Conservation (phyloP, 2,888 invertebrate genomes). For the Melanostoma mellinum region DNA sequence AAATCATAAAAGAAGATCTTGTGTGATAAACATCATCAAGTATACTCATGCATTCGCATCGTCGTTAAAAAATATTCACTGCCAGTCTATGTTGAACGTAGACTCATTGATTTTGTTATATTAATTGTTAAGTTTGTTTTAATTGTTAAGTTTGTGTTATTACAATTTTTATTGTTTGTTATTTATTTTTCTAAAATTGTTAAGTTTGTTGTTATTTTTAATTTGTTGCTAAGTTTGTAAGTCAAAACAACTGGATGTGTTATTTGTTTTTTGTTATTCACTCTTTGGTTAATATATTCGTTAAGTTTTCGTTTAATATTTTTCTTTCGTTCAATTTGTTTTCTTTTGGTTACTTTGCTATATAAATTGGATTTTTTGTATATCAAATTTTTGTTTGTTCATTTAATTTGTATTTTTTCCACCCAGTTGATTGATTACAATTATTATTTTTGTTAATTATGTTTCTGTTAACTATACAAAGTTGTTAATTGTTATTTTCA, state of each 20-base stretch:
- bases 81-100: conserved; percentile 55
- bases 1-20: conserved; percentile 23
- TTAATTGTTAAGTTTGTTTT: conserved; percentile 43
- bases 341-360: conserved; percentile 22
- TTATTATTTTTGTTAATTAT: conserved; percentile 32
- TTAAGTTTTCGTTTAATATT: conserved; percentile 71
- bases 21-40: conserved; percentile 51
- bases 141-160: conserved; percentile 37
- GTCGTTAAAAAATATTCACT: conserved; percentile 57
- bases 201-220: conserved; percentile 28
- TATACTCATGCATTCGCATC: conserved; percentile 61
- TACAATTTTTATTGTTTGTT: neutral
- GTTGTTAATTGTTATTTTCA: conserved; percentile 70
- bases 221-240: conserved; percentile 73
- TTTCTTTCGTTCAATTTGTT: conserved; percentile 57
- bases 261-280: conserved; percentile 68
- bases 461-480: conserved; percentile 49
- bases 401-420: conserved; percentile 27
- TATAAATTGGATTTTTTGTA: conserved; percentile 11
- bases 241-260: conserved; percentile 63
- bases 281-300: conserved; percentile 71
- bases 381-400: conserved; percentile 20
- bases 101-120: conserved; percentile 48
- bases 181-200: conserved; percentile 27
- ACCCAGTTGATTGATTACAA: conserved; percentile 39